Conservation (phyloP, 2,797 vertebrate species). For the Alauda arvensis region DNA sequence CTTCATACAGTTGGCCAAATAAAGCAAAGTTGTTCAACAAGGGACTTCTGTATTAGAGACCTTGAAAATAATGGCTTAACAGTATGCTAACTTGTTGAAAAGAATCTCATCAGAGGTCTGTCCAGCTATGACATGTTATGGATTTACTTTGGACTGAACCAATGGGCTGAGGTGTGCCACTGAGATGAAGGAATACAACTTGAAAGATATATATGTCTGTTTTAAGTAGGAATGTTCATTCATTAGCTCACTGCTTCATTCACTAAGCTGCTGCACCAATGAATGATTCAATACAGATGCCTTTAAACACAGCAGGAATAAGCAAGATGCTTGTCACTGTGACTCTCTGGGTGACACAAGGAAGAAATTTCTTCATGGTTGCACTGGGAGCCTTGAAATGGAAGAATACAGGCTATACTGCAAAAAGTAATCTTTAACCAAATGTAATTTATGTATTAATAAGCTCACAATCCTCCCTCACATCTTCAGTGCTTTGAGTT, state of each 20-base stretch:
- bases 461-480: neutral
- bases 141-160: conserved; percentile 63
- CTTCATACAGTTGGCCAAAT: conserved; percentile 57
- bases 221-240: conserved; percentile 52
- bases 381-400: neutral
- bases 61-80: conserved; percentile 62
- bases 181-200: conserved; percentile 55
- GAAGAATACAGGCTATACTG: neutral
- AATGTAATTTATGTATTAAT: neutral
- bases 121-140: conserved; percentile 58
- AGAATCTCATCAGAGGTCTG: conserved; percentile 54
- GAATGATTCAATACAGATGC: conserved; percentile 19
- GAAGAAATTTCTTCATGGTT: neutral
- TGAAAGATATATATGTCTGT: conserved; percentile 68
- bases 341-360: neutral
- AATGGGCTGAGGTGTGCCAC: conserved; percentile 31
- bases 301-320: neutral
- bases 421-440: neutral
- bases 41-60: conserved; percentile 56
- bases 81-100: conserved; percentile 64
- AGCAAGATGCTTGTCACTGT: neutral
- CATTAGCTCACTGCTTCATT: conserved; percentile 53
- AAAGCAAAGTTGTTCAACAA: conserved; percentile 62
- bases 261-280: conserved; percentile 14
- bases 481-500: neutral